A percentile compares a stretch with the other conserved stretches of the same genome.
These are phyloP conservation scores for Etheostoma spectabile DNA, from an alignment of 2,113 vertebrate species.

Conservation along the genomic window DNA sequence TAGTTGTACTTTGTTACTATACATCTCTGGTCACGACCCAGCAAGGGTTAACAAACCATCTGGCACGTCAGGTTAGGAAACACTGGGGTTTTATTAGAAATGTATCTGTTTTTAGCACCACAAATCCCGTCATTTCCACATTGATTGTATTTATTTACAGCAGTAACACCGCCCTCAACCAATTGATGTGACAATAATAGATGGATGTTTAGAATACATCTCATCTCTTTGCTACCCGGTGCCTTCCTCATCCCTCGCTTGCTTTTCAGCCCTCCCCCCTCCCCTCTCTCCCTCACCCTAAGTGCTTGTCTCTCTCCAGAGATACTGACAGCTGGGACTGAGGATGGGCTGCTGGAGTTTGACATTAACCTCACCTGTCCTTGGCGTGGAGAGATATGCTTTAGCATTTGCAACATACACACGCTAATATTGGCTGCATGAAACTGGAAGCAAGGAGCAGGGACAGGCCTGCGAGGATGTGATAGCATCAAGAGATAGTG, in stretches of 20 bases:
- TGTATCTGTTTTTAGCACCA: no score
- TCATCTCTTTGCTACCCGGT: no score
- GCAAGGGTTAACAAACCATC: no score
- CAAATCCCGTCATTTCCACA: no score
- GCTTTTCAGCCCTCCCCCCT: not conserved
- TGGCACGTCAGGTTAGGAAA: no score
- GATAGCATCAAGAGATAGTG: not conserved
- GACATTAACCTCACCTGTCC: constrained; percentile 43
- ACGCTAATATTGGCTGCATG: not conserved
- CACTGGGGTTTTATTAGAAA: no score
- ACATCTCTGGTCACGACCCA: no score
- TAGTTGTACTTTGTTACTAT: no score
- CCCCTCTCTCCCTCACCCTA: not conserved
- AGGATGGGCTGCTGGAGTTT: constrained; percentile 31
- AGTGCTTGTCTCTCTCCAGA: constrained; percentile 39
- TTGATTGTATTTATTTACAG: not conserved
- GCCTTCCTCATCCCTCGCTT: not conserved
- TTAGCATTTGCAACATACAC: not conserved
- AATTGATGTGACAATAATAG: not conserved
- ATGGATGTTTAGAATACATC: not conserved
- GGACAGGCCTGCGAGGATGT: not conserved
- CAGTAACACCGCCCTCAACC: not conserved
- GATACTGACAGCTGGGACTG: constrained; percentile 48
- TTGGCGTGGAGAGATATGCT: constrained; percentile 3
- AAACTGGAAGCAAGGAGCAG: not conserved